Base-by-base conservation (phyloP, 2,888 invertebrate genomes). In the Tiphia femorata region DNA sequence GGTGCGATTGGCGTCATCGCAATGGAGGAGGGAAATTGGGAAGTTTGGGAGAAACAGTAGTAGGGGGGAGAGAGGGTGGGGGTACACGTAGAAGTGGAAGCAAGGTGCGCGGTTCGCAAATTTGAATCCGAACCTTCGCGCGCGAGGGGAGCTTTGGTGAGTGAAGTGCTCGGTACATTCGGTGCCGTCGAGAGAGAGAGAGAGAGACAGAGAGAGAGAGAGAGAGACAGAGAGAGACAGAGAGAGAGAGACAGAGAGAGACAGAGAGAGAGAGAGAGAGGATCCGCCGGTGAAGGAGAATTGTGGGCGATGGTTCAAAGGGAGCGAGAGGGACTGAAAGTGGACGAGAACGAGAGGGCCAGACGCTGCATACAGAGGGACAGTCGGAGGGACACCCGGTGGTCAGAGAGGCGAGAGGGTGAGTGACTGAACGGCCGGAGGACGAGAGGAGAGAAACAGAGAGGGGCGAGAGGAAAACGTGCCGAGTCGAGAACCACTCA, bases 401-500 rank as follows among this genome's bases (percentile, higher is more conserved):
- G 12, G 29, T 10, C 29, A 29, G 7, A 12, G n/a, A 29, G 25
- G 25, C 25, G 8, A n/a, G 25, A 8, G 5, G 38, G 50, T 12
- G 49, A 44, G 27, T 42, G 41, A 16, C 21, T 41, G 38, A 25
- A 19, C 17, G 16, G 41, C 17, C 10, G 27, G 44, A 40, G 40
- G 38, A 30, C 29, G 49, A 23, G 47, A n/a, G 29, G 41, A 17
- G 7, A 21, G 20, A 12, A 52, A 47, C n/a, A 17, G 41, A 27
- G 50, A 49, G 43, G 29, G 49, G 54, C n/a, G n/a, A 49, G 49
- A 42, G 30, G 35, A 48, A 41, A n/a, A n/a, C n/a, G n/a, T n/a
- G n/a, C 40, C 58, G 41, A 62, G 50, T 53, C 29, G 47, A 57
- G 56, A 64, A 63, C 58, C 61, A 66, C 56, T 61, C 61, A 44